phyloP scores from a whole-genome alignment of 2,797 vertebrate genomes.

The Chelon labrosus region DNA sequence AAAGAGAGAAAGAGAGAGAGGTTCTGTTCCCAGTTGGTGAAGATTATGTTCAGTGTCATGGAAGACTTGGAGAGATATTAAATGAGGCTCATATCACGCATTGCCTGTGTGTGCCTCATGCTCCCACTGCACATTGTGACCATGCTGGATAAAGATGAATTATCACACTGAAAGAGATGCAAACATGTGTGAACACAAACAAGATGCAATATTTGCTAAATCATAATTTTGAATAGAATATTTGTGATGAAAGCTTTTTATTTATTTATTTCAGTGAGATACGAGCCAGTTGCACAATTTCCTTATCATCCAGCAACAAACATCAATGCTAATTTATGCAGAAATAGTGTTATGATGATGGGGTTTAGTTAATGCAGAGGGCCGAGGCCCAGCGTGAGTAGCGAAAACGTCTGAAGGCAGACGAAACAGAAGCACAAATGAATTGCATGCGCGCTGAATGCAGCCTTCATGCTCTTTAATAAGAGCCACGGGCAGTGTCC shows the following conservation, averaged over 20 bases:
- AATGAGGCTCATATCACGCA: constrained; percentile 71
- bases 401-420: constrained; percentile 55
- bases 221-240: constrained; percentile 11
- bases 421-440: constrained; percentile 67
- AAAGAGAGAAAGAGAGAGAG: too few species aligned
- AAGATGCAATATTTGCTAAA: constrained; percentile 25
- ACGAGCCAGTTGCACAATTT: constrained; percentile 48
- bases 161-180: constrained; percentile 18
- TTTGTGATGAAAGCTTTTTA: constrained; percentile 4
- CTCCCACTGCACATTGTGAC: constrained; percentile 52
- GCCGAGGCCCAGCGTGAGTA: constrained; percentile 39
- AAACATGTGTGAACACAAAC: constrained; percentile 23
- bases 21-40: constrained; percentile 68
- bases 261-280: constrained; percentile 23
- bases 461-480: constrained; percentile 69
- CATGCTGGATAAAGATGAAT: constrained; percentile 40
- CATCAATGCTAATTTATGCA: constrained; percentile 67
- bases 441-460: constrained; percentile 65
- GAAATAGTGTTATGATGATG: constrained; percentile 55
- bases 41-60: constrained; percentile 79
- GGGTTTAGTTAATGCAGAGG: constrained; percentile 47
- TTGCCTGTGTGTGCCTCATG: constrained; percentile 44
- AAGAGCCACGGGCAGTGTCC: constrained; percentile 75
- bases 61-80: constrained; percentile 75
- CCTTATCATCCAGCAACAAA: constrained; percentile 45